phyloP scores from a whole-genome alignment of 2,797 vertebrate genomes.

The Aselliscus stoliczkanus region DNA sequence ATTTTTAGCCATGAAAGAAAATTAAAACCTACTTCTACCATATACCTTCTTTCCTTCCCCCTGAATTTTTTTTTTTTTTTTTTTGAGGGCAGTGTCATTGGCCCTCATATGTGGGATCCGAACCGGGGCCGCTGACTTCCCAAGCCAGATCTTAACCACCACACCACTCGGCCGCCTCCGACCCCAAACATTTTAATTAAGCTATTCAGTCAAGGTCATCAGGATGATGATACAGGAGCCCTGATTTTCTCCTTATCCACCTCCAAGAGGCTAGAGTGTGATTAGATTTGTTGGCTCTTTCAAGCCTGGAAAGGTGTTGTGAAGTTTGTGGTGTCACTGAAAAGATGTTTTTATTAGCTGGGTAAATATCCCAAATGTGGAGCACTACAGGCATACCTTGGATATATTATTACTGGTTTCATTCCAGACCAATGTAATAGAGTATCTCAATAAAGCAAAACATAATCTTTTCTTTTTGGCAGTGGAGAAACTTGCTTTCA shows the following conservation, averaged over 20 bases:
- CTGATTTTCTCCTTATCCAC: neutral
- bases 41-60: neutral
- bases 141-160: no score
- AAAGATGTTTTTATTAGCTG: neutral
- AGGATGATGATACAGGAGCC: neutral
- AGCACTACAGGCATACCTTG: neutral
- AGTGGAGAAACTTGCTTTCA: neutral
- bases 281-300: neutral
- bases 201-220: neutral
- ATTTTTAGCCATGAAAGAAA: slow-evolving; percentile 18
- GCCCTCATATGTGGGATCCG: no score
- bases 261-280: neutral
- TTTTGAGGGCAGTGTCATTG: no score
- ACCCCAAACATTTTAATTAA: slow-evolving; percentile 42
- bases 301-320: neutral
- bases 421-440: neutral
- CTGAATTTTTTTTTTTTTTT: no score
- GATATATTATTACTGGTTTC: neutral
- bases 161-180: no score
- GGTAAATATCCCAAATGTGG: neutral
- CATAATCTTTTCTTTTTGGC: neutral
- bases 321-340: neutral
- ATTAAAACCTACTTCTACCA: neutral
- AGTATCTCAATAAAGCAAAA: neutral
- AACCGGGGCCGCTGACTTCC: no score